A percentile compares a stretch with the other conserved stretches of the same genome.
Conservation (phyloP, 2,888 invertebrate genomes). For the Nemotelus pantherinus region DNA sequence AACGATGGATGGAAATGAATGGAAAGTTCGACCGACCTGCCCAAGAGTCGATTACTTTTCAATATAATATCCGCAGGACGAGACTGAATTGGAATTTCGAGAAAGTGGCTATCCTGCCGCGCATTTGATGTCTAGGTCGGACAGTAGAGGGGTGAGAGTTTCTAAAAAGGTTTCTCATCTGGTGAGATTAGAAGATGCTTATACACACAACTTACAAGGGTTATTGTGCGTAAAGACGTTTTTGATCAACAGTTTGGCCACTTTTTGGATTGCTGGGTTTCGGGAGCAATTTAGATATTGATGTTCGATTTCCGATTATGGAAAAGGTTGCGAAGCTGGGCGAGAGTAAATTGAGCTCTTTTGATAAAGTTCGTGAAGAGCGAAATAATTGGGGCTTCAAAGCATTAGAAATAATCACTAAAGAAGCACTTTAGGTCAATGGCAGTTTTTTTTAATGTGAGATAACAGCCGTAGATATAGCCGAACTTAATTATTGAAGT, state of each 20-base stretch:
- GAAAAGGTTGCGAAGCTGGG: background rate
- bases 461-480: no score
- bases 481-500: no score
- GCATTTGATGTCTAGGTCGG: background rate
- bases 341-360: no score
- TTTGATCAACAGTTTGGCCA: conserved; percentile 15
- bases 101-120: background rate
- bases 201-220: conserved; percentile 2
- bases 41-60: conserved; percentile 12
- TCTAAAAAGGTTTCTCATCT: background rate
- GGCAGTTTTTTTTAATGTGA: no score
- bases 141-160: background rate
- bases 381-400: no score
- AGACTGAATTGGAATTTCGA: background rate
- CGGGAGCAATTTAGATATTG: conserved; percentile 8
- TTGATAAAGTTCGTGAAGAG: no score
- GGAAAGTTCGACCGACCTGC: background rate
- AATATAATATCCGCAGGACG: conserved; percentile 9
- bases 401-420: no score
- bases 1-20: background rate
- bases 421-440: no score
- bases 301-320: conserved; percentile 10
- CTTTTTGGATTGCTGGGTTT: background rate
- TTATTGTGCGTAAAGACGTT: conserved; percentile 37
- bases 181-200: conserved; percentile 5